phyloP scores from a whole-genome alignment of 1,140 invertebrate species.

The Neomicropteryx cornuta region DNA sequence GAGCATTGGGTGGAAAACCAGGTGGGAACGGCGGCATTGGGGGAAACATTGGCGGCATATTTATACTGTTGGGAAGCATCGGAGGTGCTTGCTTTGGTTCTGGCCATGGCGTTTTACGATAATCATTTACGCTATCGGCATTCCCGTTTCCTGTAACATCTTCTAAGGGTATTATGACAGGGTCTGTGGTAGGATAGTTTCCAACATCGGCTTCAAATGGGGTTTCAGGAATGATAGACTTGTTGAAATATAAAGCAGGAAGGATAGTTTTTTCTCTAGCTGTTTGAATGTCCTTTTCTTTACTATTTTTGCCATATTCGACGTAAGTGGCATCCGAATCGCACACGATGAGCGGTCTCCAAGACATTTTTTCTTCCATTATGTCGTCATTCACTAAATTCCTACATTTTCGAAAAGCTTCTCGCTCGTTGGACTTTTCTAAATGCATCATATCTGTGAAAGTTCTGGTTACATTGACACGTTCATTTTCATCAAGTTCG shows the following conservation, averaged over 20 bases:
- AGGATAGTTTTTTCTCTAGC: slow-evolving; percentile 73
- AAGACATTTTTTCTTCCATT: slow-evolving; percentile 66
- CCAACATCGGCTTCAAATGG: slow-evolving; percentile 78
- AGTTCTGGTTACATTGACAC: slow-evolving; percentile 86
- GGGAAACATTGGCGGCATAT: slow-evolving; percentile 35
- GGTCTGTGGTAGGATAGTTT: slow-evolving; percentile 60
- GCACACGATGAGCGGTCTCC: slow-evolving; percentile 56
- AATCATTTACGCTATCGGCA: slow-evolving; percentile 67
- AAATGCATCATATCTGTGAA: slow-evolving; percentile 88
- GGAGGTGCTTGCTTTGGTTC: slow-evolving; percentile 51
- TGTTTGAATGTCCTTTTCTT: slow-evolving; percentile 77
- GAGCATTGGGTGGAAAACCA: slow-evolving; percentile 26
- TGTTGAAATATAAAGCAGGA: slow-evolving; percentile 76
- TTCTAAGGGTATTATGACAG: slow-evolving; percentile 75
- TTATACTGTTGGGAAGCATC: slow-evolving; percentile 19
- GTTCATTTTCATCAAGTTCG: slow-evolving; percentile 87
- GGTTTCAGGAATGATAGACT: slow-evolving; percentile 76
- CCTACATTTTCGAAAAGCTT: slow-evolving; percentile 63
- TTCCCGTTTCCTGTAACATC: slow-evolving; percentile 75
- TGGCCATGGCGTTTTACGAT: slow-evolving; percentile 63
- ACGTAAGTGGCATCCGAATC: slow-evolving; percentile 54
- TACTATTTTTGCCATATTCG: slow-evolving; percentile 64
- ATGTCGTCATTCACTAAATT: slow-evolving; percentile 65
- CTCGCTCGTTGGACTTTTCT: slow-evolving; percentile 75
- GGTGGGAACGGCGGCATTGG: slow-evolving; percentile 36